These are phyloP conservation scores for Microctenopoma stevenorrisi DNA, from an alignment of 2,797 vertebrate genomes.

Conservation along the genomic window DNA sequence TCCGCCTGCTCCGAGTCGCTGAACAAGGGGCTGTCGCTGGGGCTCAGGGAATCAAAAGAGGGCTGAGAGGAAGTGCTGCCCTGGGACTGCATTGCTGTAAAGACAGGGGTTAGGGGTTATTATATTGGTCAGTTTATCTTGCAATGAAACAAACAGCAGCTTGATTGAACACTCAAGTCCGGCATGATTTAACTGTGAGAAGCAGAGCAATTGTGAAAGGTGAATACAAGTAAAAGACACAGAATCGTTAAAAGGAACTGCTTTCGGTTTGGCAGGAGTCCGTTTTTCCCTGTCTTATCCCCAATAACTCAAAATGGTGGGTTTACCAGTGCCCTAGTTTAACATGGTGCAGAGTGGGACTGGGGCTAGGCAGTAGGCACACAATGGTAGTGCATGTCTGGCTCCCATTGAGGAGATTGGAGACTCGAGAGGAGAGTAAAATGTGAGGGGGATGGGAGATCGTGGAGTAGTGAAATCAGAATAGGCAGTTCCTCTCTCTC, in stretches of 20 bases:
- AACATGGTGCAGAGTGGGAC: conserved; percentile 71
- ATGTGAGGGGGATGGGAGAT: conserved; percentile 77
- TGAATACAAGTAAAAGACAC: neutral
- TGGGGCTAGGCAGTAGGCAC: conserved; percentile 72
- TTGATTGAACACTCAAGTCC: conserved; percentile 17
- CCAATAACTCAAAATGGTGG: conserved; percentile 78
- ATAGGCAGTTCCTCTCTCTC: conserved; percentile 62
- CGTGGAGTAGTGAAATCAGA: conserved; percentile 78
- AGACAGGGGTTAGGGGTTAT: conserved; percentile 25
- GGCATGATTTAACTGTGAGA: conserved; percentile 18
- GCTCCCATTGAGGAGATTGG: conserved; percentile 79
- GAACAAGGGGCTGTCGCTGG: conserved; percentile 78
- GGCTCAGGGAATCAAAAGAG: conserved; percentile 82
- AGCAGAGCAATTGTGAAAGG: neutral
- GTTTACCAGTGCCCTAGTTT: conserved; percentile 75
- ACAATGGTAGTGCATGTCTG: conserved; percentile 79
- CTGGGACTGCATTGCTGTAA: conserved; percentile 83
- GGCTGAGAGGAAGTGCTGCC: conserved; percentile 82
- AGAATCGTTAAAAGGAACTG: conserved; percentile 1
- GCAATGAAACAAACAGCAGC: conserved; percentile 1
- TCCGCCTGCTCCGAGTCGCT: conserved; percentile 82
- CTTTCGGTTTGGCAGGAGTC: conserved; percentile 20
- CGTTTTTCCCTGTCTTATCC: conserved; percentile 36
- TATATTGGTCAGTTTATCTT: neutral
- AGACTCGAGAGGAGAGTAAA: conserved; percentile 72